Evolutionary conservation across 2,888 invertebrate genomes (phyloP), one percentile per base, ranked within the genome.

Genomic region (Dorcus hopei): DNA sequence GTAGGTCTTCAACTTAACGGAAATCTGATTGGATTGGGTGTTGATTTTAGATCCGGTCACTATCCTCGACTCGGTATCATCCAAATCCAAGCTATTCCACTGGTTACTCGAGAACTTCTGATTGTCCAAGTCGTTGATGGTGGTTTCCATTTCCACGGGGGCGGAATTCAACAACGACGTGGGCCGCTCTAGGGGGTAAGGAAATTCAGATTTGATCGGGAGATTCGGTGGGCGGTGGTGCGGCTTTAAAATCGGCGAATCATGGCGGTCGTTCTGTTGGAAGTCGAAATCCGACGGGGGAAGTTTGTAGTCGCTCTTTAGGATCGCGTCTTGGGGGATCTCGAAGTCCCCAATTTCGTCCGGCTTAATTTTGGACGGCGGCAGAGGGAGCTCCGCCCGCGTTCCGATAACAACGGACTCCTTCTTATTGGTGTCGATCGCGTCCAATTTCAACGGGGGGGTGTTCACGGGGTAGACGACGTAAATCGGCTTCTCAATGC

Each of bases 141-240:
- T 64, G 49, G 70, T 72, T 23, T 9, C 78, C 61, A 2, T 72
- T 23, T 9, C 78, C 61, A 2, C 79, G 78, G n/a, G 76, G 80
- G 3, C 74, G 71, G 71, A 9, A 64, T 70, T 43, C n/a, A 78
- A 70, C 3, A 77, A 76, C 0, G 81, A 78, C 70, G 85, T 82
- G 0, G 87, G 86, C 57, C 83, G 80, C 68, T 87, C 85, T 14
- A 87, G 73, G 0, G 83, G 82, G 73, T 88, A 88, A 0, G 88
- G 87, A 62, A 88, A 87, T 65, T 86, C 83, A 0, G 83, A 81
- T 68, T 82, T 84, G 3, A 81, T 68, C 1, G 77, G 75, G 38
- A 75, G 73, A 53, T 60, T 65, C 3, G 73, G 65, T 48, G 71
- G 68, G 58, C 71, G 70, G 7, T 71, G 69, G 63, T 80, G 80